phyloP scores from a whole-genome alignment of 2,113 vertebrate species.

The Myodes glareolus region DNA sequence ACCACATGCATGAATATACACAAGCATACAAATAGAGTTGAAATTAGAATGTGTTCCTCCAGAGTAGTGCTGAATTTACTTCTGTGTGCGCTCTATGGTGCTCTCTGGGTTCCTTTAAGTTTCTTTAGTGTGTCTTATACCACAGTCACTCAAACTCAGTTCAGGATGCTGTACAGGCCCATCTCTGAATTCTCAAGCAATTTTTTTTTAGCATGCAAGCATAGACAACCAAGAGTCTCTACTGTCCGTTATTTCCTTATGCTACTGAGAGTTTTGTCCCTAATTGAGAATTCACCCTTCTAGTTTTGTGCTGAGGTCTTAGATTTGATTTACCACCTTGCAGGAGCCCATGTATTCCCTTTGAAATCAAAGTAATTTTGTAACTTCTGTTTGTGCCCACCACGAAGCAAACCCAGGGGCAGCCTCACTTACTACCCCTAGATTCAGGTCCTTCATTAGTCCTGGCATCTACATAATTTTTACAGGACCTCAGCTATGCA shows the following conservation, averaged over 20 bases:
- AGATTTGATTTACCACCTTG: neutral
- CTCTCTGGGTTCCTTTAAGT: neutral
- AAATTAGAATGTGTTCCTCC: neutral
- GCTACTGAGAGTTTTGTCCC: neutral
- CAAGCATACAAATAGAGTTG: neutral
- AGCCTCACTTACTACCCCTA: neutral
- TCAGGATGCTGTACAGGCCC: neutral
- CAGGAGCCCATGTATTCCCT: neutral
- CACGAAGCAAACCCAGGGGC: neutral
- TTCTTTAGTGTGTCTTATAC: neutral
- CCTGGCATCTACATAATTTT: conserved; percentile 33
- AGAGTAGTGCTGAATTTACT: neutral
- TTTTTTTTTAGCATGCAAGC: neutral
- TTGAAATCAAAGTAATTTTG: neutral
- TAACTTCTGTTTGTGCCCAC: neutral
- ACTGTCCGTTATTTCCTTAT: neutral
- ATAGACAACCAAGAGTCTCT: neutral
- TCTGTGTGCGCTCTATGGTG: neutral
- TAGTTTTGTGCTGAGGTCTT: neutral
- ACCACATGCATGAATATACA: neutral
- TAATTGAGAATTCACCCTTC: neutral
- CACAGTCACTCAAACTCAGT: neutral
- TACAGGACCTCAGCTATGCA: neutral
- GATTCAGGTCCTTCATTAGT: conserved; percentile 4
- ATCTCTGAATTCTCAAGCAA: neutral